Percentiles rank a stretch among this genome's conserved stretches.
Conservation (phyloP, 2,113 vertebrate genomes). For the Gnathonemus echidnorhynchus region DNA sequence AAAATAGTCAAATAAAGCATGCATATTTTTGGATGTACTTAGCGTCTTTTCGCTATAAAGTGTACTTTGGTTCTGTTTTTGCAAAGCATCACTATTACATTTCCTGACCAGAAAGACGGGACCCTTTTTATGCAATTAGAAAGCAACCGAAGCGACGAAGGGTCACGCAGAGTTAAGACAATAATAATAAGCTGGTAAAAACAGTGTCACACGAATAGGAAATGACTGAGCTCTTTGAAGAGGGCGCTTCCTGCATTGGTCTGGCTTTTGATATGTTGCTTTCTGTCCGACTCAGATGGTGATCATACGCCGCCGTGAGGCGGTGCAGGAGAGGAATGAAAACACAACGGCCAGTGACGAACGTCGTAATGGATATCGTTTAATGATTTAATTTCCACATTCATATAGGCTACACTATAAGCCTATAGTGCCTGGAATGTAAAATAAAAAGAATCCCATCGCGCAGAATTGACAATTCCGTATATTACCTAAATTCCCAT, state of each 20-base stretch:
- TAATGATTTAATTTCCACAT: neutral
- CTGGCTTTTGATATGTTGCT: constrained; percentile 4
- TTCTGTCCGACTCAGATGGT: neutral
- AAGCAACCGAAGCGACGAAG: neutral
- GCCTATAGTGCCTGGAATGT: neutral
- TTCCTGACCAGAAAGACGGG: neutral
- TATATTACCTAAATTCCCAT: neutral
- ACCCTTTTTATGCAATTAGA: neutral
- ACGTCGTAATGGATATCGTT: neutral
- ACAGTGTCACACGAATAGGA: constrained; percentile 15
- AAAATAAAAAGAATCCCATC: neutral
- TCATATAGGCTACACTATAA: neutral
- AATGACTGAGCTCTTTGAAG: constrained; percentile 22
- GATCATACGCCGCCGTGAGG: neutral
- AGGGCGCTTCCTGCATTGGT: constrained; percentile 6
- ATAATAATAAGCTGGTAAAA: constrained; percentile 16
- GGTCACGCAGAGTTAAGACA: neutral
- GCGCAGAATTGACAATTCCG: neutral
- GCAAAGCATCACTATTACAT: neutral
- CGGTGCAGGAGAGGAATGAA: neutral
- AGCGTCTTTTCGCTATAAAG: neutral
- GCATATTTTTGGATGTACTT: neutral
- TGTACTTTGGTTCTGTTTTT: neutral
- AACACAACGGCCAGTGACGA: neutral
- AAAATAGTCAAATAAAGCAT: neutral